These are phyloP conservation scores for Lagria hirta DNA, from an alignment of 2,888 invertebrate genomes.

Conservation along the genomic window DNA sequence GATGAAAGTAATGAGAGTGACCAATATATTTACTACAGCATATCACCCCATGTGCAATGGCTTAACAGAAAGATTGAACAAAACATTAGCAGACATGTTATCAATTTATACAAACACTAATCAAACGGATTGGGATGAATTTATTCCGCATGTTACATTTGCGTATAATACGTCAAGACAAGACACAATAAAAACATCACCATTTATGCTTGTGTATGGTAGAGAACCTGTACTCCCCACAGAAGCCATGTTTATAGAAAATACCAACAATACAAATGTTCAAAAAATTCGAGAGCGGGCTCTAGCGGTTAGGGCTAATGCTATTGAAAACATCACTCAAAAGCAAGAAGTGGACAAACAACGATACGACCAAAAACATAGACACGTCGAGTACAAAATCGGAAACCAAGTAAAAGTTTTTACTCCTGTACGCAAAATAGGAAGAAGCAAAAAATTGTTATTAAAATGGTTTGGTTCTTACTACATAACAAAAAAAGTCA, in stretches of 20 bases:
- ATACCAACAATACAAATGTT: not conserved
- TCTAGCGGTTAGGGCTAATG: too few species aligned
- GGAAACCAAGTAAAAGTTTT: slow-evolving; percentile 1
- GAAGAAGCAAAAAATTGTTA: not conserved
- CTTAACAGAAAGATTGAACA: slow-evolving; percentile 33
- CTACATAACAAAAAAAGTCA: not conserved
- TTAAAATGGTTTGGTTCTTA: not conserved
- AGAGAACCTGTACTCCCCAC: slow-evolving; percentile 30
- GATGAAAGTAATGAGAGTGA: slow-evolving; percentile 29
- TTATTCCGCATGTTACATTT: slow-evolving; percentile 28
- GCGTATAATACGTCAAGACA: slow-evolving; percentile 34
- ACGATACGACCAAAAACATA: slow-evolving; percentile 33
- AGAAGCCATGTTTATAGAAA: slow-evolving; percentile 19
- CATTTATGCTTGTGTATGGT: slow-evolving; percentile 31
- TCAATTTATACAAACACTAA: slow-evolving; percentile 25
- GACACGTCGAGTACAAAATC: slow-evolving; percentile 24
- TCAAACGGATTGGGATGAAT: slow-evolving; percentile 24
- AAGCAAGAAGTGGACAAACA: slow-evolving; percentile 30
- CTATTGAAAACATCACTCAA: slow-evolving; percentile 26
- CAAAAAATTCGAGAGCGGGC: slow-evolving; percentile 7
- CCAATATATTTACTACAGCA: slow-evolving; percentile 23
- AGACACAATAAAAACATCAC: slow-evolving; percentile 29
- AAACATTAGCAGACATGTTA: slow-evolving; percentile 31
- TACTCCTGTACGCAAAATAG: not conserved
- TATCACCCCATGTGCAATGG: slow-evolving; percentile 28